Conservation (phyloP, 2,888 invertebrate genomes). For the Alviniconcha strummeri region DNA sequence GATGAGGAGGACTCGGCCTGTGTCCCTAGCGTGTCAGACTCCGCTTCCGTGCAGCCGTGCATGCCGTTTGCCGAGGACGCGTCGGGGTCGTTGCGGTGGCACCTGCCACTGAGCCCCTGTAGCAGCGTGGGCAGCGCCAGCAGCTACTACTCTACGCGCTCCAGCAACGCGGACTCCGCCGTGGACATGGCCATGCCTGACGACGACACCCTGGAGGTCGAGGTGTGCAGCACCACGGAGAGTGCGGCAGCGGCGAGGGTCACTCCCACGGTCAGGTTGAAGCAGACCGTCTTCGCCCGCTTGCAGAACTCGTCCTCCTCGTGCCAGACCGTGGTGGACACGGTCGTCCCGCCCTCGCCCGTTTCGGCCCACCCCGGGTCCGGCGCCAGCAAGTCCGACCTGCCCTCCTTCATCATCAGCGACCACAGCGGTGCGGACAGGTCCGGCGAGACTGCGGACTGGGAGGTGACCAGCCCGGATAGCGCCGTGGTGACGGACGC, state of each 20-base stretch:
- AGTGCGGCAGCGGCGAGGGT: not conserved
- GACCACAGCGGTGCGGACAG: constrained; percentile 36
- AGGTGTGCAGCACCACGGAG: constrained; percentile 6
- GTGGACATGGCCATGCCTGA: constrained; percentile 61
- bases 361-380: not conserved
- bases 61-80: constrained; percentile 19
- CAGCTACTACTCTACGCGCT: constrained; percentile 56
- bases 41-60: constrained; percentile 29
- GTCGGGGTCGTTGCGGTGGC: not conserved
- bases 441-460: not conserved
- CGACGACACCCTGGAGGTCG: constrained; percentile 48
- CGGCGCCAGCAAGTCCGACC: not conserved
- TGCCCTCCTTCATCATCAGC: constrained; percentile 40
- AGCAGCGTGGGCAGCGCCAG: constrained; percentile 56
- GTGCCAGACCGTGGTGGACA: not conserved
- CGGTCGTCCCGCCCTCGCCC: not conserved
- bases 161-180: constrained; percentile 64
- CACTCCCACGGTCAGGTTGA: not conserved
- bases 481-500: not conserved
- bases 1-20: constrained; percentile 34
- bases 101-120: constrained; percentile 34
- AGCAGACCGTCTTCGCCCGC: constrained; percentile 12
- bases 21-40: constrained; percentile 27
- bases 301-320: constrained; percentile 21
- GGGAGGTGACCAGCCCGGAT: not conserved